Percentiles rank a stretch among this genome's conserved stretches.
Conservation (phyloP, 2,888 invertebrate genomes). For the Ectemnius cavifrons region DNA sequence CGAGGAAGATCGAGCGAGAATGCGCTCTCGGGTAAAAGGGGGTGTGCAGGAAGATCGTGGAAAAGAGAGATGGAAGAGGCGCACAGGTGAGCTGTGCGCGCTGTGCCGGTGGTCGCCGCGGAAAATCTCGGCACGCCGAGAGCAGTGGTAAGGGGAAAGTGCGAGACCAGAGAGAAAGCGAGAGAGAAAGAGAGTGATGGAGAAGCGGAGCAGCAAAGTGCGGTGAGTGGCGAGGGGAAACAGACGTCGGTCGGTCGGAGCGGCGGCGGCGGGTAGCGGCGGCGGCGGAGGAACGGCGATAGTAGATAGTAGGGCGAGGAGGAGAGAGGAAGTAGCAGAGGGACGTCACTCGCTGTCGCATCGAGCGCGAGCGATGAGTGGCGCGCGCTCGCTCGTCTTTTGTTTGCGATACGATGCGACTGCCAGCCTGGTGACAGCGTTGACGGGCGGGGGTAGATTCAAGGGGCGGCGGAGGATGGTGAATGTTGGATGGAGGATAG, state of each 20-base stretch:
- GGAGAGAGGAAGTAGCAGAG: conserved; percentile 46
- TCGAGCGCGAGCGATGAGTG: conserved; percentile 74
- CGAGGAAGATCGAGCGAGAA: conserved; percentile 12
- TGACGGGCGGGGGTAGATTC: conserved; percentile 45
- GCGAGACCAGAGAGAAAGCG: conserved; percentile 22
- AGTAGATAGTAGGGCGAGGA: conserved; percentile 15
- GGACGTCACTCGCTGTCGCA: conserved; percentile 76
- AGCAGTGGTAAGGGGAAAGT: conserved; percentile 1
- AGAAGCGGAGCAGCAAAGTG: not conserved
- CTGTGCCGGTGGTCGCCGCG: not conserved
- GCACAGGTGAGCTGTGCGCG: not conserved
- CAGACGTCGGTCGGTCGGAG: conserved; percentile 10
- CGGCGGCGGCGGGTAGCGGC: not conserved
- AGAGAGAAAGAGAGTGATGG: conserved; percentile 22
- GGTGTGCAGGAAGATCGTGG: conserved; percentile 9
- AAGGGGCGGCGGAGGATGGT: conserved; percentile 26
- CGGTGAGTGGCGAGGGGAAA: not conserved
- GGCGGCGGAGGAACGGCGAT: conserved; percentile 11
- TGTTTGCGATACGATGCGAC: conserved; percentile 76
- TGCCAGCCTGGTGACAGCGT: conserved; percentile 66
- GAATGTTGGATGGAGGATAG: conserved; percentile 30
- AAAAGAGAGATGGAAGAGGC: conserved; percentile 14
- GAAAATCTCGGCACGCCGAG: conserved; percentile 1
- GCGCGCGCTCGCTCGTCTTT: conserved; percentile 76
- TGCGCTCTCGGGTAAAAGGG: not conserved